Evolutionary conservation across 2,888 invertebrate species (phyloP), one percentile per base, ranked within the genome.

Genomic region (Nineta flava): DNA sequence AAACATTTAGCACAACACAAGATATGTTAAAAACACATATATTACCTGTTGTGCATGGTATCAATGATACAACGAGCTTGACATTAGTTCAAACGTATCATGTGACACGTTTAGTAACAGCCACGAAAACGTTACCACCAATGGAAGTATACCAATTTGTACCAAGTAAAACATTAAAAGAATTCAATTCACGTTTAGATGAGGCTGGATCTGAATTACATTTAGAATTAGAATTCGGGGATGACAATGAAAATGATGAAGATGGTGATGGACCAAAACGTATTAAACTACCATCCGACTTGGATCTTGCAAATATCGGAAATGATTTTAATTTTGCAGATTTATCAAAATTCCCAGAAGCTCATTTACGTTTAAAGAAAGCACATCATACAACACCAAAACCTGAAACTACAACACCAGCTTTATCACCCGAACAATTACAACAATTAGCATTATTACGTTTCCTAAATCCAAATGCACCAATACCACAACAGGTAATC

Each of bases 1-100:
- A 93, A 68, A 90, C 90, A 3, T 93, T 90, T 68, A 90, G 91
- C 57, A 90, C 92, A 5, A 91, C 90, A 1, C 88, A 92, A 65
- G 76, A 84, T 9, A 81, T 91, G 72, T 69, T 90, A 15, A 91
- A 90, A 66, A 93, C 93, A 1, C 90, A 92, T 62, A 79, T 93
- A 52, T 68, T 93, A 48, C 93, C 93, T 0, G 79, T 92, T 1
- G 75, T 91, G 38, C 76, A 78, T 54, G 80, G 79, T 52, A 77
- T 77, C 13, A 79, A 79, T 52, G 78, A 87, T 56, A 87, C 88
- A 0, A 79, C 77, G 47, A 81, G 77, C 52, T 69, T 87, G 57
- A 92, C 93, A 1, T 73, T 93, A 46, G 83, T 91, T 2, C 93
- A 93, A 69, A 91, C 92, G 0, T 93, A 91, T 66, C 78, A 86